Percentiles rank a stretch among this genome's conserved stretches.
Evolutionary conservation across 2,888 invertebrate species (phyloP).

Genomic region (Dasysyrphus tricinctus): DNA sequence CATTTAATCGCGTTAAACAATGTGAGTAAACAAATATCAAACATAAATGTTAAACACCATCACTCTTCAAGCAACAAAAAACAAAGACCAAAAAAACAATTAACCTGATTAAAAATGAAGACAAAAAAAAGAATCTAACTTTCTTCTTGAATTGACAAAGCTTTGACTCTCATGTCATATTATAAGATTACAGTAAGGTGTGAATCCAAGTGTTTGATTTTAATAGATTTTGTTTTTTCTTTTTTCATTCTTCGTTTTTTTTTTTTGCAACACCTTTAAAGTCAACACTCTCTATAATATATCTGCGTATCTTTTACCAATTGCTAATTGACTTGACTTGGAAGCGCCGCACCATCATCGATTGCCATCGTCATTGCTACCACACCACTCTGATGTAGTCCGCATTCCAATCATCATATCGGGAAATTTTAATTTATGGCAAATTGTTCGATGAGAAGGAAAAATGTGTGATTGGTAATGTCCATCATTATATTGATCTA

Average conservation of each 20-base stretch:
- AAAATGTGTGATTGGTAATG: background rate
- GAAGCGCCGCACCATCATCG: conserved; percentile 4
- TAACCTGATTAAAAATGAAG: conserved; percentile 21
- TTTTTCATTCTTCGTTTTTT: background rate
- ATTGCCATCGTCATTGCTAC: too few relatives aligned
- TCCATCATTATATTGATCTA: background rate
- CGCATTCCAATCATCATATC: conserved; percentile 6
- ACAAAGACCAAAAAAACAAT: conserved; percentile 4
- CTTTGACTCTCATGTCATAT: background rate
- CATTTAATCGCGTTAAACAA: background rate
- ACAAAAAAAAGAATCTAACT: conserved; percentile 15
- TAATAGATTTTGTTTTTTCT: conserved; percentile 8
- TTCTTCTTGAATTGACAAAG: conserved; percentile 32
- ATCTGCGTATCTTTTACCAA: conserved; percentile 10
- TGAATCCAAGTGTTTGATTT: conserved; percentile 24
- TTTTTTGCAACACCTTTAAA: background rate
- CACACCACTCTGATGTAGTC: background rate
- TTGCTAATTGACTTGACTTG: conserved; percentile 13
- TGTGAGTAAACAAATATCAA: background rate
- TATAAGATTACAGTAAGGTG: conserved; percentile 16
- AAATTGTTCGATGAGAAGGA: background rate
- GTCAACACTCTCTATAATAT: background rate
- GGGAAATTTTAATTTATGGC: conserved; percentile 21
- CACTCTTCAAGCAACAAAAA: background rate
- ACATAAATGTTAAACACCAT: background rate